Percentiles rank a stretch among this genome's conserved stretches.
Conservation (phyloP, 1,140 invertebrate genomes). For the Aphelenchoides besseyi region DNA sequence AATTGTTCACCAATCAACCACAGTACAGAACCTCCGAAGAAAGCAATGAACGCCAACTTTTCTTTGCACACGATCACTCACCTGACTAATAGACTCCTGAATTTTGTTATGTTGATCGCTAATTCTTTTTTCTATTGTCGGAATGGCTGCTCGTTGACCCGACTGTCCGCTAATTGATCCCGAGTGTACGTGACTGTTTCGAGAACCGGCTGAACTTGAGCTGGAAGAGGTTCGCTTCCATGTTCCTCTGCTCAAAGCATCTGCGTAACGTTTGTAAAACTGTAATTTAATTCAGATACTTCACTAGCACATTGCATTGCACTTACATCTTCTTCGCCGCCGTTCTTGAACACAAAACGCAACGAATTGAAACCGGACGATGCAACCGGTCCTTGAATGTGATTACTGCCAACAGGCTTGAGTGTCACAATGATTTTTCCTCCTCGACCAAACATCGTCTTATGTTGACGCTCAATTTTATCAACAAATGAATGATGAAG, state of each 20-base stretch:
- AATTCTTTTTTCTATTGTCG: slow-evolving; percentile 87
- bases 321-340: slow-evolving; percentile 63
- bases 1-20: neutral
- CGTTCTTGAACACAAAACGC: slow-evolving; percentile 52
- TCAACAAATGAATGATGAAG: slow-evolving; percentile 61
- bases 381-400: slow-evolving; percentile 47
- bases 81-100: slow-evolving; percentile 76
- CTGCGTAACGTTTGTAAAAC: slow-evolving; percentile 67
- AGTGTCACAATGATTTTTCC: slow-evolving; percentile 77
- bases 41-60: slow-evolving; percentile 1
- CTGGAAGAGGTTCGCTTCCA: slow-evolving; percentile 64
- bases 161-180: slow-evolving; percentile 19
- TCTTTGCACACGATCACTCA: slow-evolving; percentile 19
- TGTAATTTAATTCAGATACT: slow-evolving; percentile 32
- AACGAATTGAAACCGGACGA: slow-evolving; percentile 42
- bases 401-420: slow-evolving; percentile 64
- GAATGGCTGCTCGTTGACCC: slow-evolving; percentile 68
- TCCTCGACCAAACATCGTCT: slow-evolving; percentile 59
- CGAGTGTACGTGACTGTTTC: slow-evolving; percentile 39
- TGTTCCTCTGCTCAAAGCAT: slow-evolving; percentile 63
- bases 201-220: slow-evolving; percentile 50
- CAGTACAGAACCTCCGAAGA: neutral
- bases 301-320: neutral
- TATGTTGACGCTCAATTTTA: slow-evolving; percentile 58
- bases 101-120: slow-evolving; percentile 83